Conservation (phyloP, 2,888 invertebrate species). For the Drosophila anceps region DNA sequence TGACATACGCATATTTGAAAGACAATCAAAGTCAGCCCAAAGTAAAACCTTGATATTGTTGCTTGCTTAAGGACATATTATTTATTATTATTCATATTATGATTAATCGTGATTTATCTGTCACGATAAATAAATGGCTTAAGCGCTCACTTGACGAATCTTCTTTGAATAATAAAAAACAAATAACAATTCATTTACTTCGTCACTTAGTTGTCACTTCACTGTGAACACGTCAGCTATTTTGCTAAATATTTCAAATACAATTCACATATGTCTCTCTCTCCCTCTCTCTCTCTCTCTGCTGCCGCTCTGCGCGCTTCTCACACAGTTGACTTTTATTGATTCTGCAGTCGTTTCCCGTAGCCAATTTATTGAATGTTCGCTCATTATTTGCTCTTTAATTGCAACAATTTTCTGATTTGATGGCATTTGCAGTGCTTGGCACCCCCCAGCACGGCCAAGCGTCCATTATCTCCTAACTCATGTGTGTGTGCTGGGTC, state of each 20-base stretch:
- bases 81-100: too few relatives aligned
- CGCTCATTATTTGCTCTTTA: slow-evolving; percentile 70
- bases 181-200: background rate
- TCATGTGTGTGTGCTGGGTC: slow-evolving; percentile 37
- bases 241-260: background rate
- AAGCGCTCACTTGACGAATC: background rate
- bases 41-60: too few relatives aligned
- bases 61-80: too few relatives aligned
- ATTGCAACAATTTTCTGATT: slow-evolving; percentile 69
- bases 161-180: background rate
- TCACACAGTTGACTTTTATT: background rate
- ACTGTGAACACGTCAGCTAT: background rate
- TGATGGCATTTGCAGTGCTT: slow-evolving; percentile 37
- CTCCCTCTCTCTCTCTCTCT: background rate
- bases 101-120: too few relatives aligned
- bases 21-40: too few relatives aligned
- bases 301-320: slow-evolving; percentile 5
- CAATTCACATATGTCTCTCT: background rate
- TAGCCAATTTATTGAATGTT: slow-evolving; percentile 54
- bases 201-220: background rate
- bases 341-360: slow-evolving; percentile 6
- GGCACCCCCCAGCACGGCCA: background rate
- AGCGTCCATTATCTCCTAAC: slow-evolving; percentile 30
- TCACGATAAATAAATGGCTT: background rate
- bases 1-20: too few relatives aligned